phyloP scores from a whole-genome alignment of 2,888 invertebrate genomes.

The Seira musarum region DNA sequence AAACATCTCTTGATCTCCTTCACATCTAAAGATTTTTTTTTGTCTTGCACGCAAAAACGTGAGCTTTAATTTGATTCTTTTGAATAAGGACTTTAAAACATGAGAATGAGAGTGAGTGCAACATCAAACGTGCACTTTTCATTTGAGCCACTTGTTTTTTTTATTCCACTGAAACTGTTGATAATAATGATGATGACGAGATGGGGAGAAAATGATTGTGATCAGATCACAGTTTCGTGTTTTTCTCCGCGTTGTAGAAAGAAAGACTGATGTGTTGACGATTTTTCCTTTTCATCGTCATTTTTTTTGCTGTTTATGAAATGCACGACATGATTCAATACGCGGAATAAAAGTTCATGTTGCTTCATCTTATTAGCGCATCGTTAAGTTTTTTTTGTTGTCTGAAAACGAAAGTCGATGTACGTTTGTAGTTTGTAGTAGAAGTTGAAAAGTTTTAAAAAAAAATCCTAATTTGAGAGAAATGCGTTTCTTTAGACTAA shows the following conservation, averaged over 20 bases:
- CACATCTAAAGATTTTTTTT: not conserved
- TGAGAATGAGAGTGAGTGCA: not conserved
- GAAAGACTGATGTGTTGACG: slow-evolving; percentile 31
- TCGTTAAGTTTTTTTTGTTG: not conserved
- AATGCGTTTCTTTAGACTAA: too few relatives aligned
- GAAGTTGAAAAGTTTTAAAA: too few relatives aligned
- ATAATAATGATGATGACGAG: slow-evolving; percentile 28
- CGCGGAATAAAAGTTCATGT: not conserved
- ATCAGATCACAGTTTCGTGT: not conserved
- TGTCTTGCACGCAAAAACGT: not conserved
- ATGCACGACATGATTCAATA: not conserved
- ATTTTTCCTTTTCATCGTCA: slow-evolving; percentile 36
- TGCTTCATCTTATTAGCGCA: not conserved
- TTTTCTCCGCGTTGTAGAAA: too few relatives aligned
- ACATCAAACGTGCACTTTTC: too few relatives aligned
- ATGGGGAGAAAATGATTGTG: not conserved
- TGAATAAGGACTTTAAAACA: not conserved
- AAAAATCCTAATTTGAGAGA: too few relatives aligned
- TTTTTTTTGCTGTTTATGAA: not conserved
- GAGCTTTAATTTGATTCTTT: not conserved
- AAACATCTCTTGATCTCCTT: too few relatives aligned
- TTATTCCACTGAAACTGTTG: slow-evolving; percentile 21
- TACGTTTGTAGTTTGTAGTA: too few relatives aligned
- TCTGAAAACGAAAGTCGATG: not conserved
- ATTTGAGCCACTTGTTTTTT: not conserved